These are phyloP conservation scores for Pollenia angustigena DNA, from an alignment of 2,888 invertebrate species.

Conservation along the genomic window DNA sequence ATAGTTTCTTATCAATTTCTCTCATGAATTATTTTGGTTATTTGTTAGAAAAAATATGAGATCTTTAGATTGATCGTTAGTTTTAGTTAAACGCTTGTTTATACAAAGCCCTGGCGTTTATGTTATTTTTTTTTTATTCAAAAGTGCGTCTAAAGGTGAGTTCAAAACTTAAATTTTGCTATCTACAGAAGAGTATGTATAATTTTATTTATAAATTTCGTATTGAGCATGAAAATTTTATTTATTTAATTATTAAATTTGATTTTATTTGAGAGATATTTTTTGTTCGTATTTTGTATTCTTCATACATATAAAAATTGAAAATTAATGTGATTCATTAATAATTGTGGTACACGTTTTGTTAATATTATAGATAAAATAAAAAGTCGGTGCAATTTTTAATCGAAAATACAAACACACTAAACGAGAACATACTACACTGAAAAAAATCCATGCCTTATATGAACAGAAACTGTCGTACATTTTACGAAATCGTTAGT, in stretches of 20 bases:
- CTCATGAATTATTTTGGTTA: slow-evolving; percentile 1
- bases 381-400: neutral
- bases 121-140: slow-evolving; percentile 11
- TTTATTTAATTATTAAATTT: slow-evolving; percentile 7
- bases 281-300: neutral
- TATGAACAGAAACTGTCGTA: no score
- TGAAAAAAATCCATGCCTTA: no score
- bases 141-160: slow-evolving; percentile 42
- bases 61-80: slow-evolving; percentile 31
- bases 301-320: neutral
- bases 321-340: slow-evolving; percentile 10
- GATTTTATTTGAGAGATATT: slow-evolving; percentile 24
- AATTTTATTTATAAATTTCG: slow-evolving; percentile 10
- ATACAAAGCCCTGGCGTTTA: slow-evolving; percentile 35
- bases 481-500: no score
- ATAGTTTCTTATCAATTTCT: slow-evolving; percentile 28
- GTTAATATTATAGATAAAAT: neutral
- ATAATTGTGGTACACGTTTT: slow-evolving; percentile 21
- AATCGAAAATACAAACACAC: no score
- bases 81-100: slow-evolving; percentile 49
- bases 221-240: slow-evolving; percentile 25
- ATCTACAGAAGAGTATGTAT: neutral
- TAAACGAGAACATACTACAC: no score
- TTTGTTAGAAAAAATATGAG: neutral
- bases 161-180: neutral